Evolutionary conservation across 2,797 vertebrate genomes (phyloP).

Genomic region (Vultur gryphus): DNA sequence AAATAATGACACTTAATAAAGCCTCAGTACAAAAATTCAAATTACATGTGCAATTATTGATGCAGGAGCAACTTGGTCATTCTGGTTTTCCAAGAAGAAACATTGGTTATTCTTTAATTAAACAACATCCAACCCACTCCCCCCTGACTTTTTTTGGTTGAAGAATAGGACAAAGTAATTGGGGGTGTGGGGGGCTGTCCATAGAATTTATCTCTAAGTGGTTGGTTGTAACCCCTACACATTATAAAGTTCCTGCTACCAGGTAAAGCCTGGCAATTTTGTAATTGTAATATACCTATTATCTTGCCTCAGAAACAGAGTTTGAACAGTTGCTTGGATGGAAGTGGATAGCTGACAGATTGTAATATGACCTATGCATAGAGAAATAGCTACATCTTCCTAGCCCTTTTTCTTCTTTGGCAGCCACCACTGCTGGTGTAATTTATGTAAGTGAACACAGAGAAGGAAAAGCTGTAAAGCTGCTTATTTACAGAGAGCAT

Average conservation of each 20-base stretch:
- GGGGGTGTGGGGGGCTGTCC: not conserved
- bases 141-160: accelerated
- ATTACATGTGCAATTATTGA: not conserved
- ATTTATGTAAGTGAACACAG: not conserved
- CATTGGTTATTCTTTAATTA: not conserved
- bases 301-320: not conserved
- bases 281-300: not conserved
- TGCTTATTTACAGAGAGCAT: not conserved
- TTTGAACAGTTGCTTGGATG: not conserved
- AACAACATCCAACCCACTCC: not conserved
- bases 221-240: not conserved
- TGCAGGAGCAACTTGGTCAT: not conserved
- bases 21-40: not conserved
- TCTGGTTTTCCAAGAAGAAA: not conserved
- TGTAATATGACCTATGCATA: not conserved
- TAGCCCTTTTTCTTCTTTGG: not conserved
- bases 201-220: not conserved
- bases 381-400: not conserved
- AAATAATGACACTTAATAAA: not conserved
- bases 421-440: not conserved
- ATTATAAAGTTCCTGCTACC: not conserved
- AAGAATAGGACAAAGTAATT: not conserved
- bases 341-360: not conserved
- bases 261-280: not conserved
- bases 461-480: not conserved